Conservation (phyloP, 1,140 invertebrate genomes). For the Cydia splendana region DNA sequence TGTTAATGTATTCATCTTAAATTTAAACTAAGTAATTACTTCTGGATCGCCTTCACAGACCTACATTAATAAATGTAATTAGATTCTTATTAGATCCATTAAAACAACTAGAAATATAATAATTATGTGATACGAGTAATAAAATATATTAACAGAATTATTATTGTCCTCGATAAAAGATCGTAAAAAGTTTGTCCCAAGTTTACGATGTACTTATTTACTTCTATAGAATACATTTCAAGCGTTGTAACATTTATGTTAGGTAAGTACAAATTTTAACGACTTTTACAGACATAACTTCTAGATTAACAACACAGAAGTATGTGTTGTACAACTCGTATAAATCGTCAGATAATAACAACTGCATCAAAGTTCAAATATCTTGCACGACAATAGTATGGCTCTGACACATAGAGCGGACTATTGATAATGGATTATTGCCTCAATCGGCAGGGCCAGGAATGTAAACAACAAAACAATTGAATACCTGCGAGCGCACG, state of each 20-base stretch:
- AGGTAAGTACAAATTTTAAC: background rate
- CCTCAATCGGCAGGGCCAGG: background rate
- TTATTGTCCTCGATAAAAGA: background rate
- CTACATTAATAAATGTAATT: background rate
- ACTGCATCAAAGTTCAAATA: slow-evolving; percentile 17
- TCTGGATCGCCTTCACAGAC: background rate
- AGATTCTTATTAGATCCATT: background rate
- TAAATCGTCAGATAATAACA: background rate
- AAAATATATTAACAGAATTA: background rate
- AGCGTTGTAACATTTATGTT: background rate
- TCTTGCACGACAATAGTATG: slow-evolving; percentile 1
- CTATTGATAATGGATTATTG: slow-evolving; percentile 18
- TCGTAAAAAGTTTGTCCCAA: background rate
- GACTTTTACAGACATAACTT: background rate
- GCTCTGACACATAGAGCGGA: slow-evolving; percentile 23
- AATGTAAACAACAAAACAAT: background rate
- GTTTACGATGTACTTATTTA: background rate
- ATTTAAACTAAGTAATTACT: background rate
- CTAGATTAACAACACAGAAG: background rate
- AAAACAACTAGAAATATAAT: background rate
- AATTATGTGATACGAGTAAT: background rate
- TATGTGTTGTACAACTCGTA: background rate
- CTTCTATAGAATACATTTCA: background rate
- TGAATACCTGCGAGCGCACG: slow-evolving; percentile 60
- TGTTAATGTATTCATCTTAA: background rate